phyloP scores from a whole-genome alignment of 2,797 vertebrate species.

The Xenentodon cancila region DNA sequence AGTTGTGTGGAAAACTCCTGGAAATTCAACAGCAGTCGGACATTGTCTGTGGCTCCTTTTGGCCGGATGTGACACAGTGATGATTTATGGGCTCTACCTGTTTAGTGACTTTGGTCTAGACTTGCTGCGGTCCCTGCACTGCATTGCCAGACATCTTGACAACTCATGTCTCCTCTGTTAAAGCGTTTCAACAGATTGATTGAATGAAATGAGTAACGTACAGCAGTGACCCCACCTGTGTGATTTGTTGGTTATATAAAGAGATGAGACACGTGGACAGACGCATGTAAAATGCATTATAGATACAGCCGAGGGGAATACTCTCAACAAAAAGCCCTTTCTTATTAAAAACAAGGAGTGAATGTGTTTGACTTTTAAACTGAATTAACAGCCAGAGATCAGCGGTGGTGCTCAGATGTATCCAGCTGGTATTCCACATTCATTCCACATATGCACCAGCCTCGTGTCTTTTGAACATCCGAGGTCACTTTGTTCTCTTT shows the following conservation, averaged over 20 bases:
- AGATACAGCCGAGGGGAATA: constrained; percentile 12
- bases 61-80: constrained; percentile 39
- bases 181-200: constrained; percentile 19
- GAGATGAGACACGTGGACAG: constrained; percentile 17
- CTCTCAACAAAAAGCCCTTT: constrained; percentile 27
- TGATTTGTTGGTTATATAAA: constrained; percentile 34
- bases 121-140: constrained; percentile 50
- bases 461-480: constrained; percentile 21
- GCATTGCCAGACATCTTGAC: constrained; percentile 48
- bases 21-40: constrained; percentile 33
- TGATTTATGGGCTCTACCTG: constrained; percentile 66
- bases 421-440: constrained; percentile 53
- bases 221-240: constrained; percentile 27
- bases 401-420: constrained; percentile 25
- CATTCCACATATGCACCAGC: constrained; percentile 39
- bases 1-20: constrained; percentile 21
- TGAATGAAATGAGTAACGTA: constrained; percentile 3
- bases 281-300: constrained; percentile 43
- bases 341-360: constrained; percentile 42
- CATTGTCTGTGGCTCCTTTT: constrained; percentile 40
- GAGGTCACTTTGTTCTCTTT: constrained; percentile 33
- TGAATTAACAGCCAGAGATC: constrained; percentile 48
- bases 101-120: constrained; percentile 50
- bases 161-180: constrained; percentile 19
- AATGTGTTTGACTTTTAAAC: constrained; percentile 58